These are phyloP conservation scores for Tolmerus cingulatus DNA, from an alignment of 2,888 invertebrate species.

Conservation along the genomic window DNA sequence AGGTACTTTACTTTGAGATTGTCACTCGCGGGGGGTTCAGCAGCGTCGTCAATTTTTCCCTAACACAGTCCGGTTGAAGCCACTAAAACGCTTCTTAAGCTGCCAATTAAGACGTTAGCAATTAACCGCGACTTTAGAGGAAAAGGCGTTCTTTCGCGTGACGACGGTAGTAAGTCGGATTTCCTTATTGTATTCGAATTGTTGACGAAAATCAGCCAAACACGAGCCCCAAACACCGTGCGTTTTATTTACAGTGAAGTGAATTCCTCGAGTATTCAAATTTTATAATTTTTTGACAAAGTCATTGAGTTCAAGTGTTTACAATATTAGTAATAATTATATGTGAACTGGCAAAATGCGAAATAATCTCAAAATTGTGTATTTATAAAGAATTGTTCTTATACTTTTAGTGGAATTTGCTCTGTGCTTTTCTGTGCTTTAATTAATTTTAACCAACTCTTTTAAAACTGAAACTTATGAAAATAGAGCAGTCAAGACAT, in stretches of 20 bases:
- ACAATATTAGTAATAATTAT: background rate
- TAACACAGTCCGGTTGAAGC: background rate
- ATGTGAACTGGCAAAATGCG: background rate
- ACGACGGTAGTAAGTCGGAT: slow-evolving; percentile 43
- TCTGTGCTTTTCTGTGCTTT: background rate
- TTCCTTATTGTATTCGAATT: slow-evolving; percentile 42
- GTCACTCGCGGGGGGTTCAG: background rate
- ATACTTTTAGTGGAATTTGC: background rate
- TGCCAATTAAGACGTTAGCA: slow-evolving; percentile 5
- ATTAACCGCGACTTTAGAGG: background rate
- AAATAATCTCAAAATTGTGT: background rate
- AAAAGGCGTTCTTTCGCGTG: background rate
- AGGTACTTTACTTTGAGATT: background rate
- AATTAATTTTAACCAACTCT: background rate
- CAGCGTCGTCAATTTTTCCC: background rate
- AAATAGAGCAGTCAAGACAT: background rate
- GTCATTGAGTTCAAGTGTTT: too few relatives aligned
- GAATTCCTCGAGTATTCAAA: background rate
- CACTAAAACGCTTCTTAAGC: background rate
- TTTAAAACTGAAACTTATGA: background rate
- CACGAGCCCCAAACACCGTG: background rate
- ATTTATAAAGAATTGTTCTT: background rate
- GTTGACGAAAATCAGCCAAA: background rate
- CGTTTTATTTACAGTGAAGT: background rate
- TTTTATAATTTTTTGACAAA: background rate